Evolutionary conservation across 2,797 vertebrate genomes (phyloP), one percentile per base, ranked within the genome.

Genomic region (Tolypeutes matacus): DNA sequence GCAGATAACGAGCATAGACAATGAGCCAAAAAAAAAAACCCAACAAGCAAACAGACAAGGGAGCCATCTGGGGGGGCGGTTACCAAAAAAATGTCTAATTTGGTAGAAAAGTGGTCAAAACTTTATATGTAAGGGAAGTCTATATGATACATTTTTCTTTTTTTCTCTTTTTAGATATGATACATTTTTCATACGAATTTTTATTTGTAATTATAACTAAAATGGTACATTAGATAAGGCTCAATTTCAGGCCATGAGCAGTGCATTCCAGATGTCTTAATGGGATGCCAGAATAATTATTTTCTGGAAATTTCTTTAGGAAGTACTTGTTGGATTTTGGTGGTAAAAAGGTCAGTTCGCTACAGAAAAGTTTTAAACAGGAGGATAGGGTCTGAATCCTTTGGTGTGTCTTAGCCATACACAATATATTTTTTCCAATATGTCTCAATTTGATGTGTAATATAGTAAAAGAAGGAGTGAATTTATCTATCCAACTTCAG

Each of bases 391-490:
- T 46, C 34, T 69, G 64, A 76, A 76, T 56, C 31, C 6, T 92
- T 95, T 21, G 76, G 27, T 77, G 70, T 72, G 6, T 67, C 70
- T 62, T 93, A 94, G 75, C 14, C 29, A 86, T 14, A 36, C 12
- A 67, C 17, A 58, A 23, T 51, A 51, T 34, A 80, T 91, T 46
- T 82, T 88, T 25, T n/a, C 53, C 36, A 76, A 39, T 27, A 51
- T 78, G 36, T 70, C 56, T 89, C 56, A 78, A 70, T 72, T 82
- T 39, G 4, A 64, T 56, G 76, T 88, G 85, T 89, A 58, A 82
- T 64, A 72, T 51, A 73, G n/a, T 84, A 67, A 64, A 88, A 81
- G 34, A 51, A 81, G 8, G 29, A 86, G 58, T 69, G 34, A 84
- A 31, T 46, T 62, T 51, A 77, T 39, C 77, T 77, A 91, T 39